Evolutionary conservation across 2,113 vertebrate species (phyloP).

Genomic region (Fregata magnificens): DNA sequence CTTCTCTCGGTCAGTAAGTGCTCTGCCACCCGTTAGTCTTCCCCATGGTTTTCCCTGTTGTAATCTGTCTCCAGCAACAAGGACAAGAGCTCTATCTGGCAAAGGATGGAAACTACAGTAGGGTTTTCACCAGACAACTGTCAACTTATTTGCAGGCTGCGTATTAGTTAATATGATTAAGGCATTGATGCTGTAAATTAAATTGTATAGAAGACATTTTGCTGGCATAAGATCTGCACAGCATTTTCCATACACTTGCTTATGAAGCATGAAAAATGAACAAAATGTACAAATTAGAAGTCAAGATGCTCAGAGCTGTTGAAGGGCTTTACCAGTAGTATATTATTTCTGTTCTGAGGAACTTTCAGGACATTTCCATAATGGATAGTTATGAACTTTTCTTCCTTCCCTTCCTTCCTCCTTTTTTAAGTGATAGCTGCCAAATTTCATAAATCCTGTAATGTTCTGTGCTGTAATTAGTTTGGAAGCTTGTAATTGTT

Average conservation of each 20-base stretch:
- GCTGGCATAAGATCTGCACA: conserved; percentile 25
- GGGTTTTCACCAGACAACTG: conserved; percentile 44
- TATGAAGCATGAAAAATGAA: conserved; percentile 27
- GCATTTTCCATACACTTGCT: not conserved
- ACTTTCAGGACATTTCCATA: conserved; percentile 55
- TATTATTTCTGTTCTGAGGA: conserved; percentile 44
- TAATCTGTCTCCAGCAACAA: not conserved
- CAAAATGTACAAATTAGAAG: conserved; percentile 24
- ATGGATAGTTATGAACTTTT: conserved; percentile 67
- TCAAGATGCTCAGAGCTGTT: not conserved
- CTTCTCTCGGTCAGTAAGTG: not conserved
- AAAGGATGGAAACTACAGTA: not conserved
- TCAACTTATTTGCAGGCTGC: conserved; percentile 32
- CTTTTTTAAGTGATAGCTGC: conserved; percentile 66
- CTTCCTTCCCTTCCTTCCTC: not conserved
- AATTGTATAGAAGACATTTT: conserved; percentile 11
- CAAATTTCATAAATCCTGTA: conserved; percentile 71
- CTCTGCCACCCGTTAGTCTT: not conserved
- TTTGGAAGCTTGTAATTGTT: conserved; percentile 74
- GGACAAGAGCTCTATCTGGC: not conserved
- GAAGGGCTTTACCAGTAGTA: not conserved
- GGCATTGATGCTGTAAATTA: conserved; percentile 49
- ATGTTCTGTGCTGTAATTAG: conserved; percentile 71
- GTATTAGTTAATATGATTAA: conserved; percentile 58
- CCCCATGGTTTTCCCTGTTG: not conserved